A percentile compares a stretch with the other conserved stretches of the same genome.
Evolutionary conservation across 1,140 invertebrate species (phyloP).

Genomic region (Drosophila baimaii): DNA sequence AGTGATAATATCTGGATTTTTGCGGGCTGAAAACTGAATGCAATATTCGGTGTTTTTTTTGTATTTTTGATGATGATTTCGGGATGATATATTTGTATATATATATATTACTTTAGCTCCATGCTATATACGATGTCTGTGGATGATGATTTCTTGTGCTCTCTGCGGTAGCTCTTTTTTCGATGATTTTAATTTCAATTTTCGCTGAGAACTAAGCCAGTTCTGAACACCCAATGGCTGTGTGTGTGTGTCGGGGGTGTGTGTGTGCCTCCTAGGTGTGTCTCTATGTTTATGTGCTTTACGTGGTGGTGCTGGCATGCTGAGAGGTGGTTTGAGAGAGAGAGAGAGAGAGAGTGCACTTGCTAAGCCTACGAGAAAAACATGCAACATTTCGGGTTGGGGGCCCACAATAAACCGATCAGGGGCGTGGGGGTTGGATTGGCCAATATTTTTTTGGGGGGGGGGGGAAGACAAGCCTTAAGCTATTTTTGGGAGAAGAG

Average conservation of each 20-base stretch:
- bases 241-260: background rate
- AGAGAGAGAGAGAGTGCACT: no score
- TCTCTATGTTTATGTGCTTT: slow-evolving; percentile 18
- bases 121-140: slow-evolving; percentile 2
- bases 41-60: slow-evolving; percentile 1
- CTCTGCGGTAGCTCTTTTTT: background rate
- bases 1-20: slow-evolving; percentile 16
- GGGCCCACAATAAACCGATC: slow-evolving; percentile 12
- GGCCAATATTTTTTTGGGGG: slow-evolving; percentile 19
- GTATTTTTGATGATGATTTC: slow-evolving; percentile 8
- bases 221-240: no score
- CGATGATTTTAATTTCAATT: slow-evolving; percentile 3
- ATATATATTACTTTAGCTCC: background rate
- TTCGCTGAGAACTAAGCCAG: slow-evolving; percentile 28
- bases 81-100: slow-evolving; percentile 3
- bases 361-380: slow-evolving; percentile 13
- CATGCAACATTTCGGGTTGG: slow-evolving; percentile 24
- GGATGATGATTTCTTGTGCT: background rate
- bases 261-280: background rate
- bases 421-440: background rate
- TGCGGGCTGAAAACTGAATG: slow-evolving; percentile 40
- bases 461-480: slow-evolving; percentile 16
- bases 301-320: slow-evolving; percentile 39
- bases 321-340: slow-evolving; percentile 14
- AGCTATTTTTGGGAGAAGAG: background rate